Evolutionary conservation across 2,888 invertebrate species (phyloP).

Genomic region (Punctoribates punctum): DNA sequence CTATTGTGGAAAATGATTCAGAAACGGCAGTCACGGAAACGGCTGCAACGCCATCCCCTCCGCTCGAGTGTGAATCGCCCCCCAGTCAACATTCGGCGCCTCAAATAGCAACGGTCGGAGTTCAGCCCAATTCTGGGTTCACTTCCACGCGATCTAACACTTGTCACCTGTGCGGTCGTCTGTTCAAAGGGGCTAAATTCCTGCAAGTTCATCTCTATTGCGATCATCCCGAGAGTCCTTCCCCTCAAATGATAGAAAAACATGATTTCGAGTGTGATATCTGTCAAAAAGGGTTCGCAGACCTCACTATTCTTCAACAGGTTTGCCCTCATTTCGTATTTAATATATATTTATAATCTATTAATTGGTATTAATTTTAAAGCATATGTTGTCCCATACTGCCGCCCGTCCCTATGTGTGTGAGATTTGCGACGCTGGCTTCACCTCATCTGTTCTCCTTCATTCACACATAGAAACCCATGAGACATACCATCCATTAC

Average conservation of each 20-base stretch:
- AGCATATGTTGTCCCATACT: slow-evolving; percentile 55
- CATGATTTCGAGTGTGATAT: slow-evolving; percentile 37
- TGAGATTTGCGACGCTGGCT: slow-evolving; percentile 58
- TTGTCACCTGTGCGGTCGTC: slow-evolving; percentile 50
- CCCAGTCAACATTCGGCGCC: not conserved
- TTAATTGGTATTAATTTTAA: slow-evolving; percentile 47
- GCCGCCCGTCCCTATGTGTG: slow-evolving; percentile 57
- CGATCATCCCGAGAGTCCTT: slow-evolving; percentile 49
- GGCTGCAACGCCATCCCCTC: slow-evolving; percentile 1
- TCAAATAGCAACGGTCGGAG: not conserved
- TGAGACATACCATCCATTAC: slow-evolving; percentile 51
- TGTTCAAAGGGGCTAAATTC: slow-evolving; percentile 50
- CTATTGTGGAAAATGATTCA: not conserved
- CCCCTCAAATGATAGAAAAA: slow-evolving; percentile 22
- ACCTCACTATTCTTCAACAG: not conserved
- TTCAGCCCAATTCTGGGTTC: slow-evolving; percentile 1
- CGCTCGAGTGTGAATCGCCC: not conserved
- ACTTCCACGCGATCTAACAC: slow-evolving; percentile 47
- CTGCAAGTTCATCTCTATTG: slow-evolving; percentile 51
- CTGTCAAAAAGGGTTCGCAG: slow-evolving; percentile 30
- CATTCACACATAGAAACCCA: slow-evolving; percentile 54
- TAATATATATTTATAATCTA: not conserved
- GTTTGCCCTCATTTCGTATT: slow-evolving; percentile 33
- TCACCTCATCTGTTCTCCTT: slow-evolving; percentile 55
- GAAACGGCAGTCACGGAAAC: not conserved